Evolutionary conservation across 2,113 vertebrate genomes (phyloP).

Genomic region (Labrus mixtus): DNA sequence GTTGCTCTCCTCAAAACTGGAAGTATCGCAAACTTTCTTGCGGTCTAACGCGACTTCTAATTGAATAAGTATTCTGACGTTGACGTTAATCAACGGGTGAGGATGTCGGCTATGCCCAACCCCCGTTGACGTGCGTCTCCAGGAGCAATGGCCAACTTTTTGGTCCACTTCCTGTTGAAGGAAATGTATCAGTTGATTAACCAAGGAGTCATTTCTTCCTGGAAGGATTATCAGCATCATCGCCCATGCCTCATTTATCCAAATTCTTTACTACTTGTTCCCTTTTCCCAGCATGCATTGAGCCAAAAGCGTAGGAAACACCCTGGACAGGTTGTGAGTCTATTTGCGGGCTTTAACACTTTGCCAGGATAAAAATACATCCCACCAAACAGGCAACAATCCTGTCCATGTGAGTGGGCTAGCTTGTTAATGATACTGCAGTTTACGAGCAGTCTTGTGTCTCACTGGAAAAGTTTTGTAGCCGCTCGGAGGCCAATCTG

Average conservation of each 20-base stretch:
- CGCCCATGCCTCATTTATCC: constrained; percentile 17
- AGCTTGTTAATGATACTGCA: constrained; percentile 34
- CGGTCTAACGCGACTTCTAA: no score
- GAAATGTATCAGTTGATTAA: constrained; percentile 25
- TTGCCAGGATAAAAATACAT: constrained; percentile 42
- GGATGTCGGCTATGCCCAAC: no score
- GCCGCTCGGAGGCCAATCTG: constrained; percentile 31
- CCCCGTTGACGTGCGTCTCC: no score
- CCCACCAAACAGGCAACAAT: constrained; percentile 41
- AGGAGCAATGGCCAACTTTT: background rate
- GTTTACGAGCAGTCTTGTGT: constrained; percentile 58
- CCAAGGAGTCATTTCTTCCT: constrained; percentile 30
- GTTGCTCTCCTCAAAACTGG: no score
- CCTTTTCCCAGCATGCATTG: constrained; percentile 32
- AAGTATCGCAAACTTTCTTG: no score
- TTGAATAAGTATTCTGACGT: no score
- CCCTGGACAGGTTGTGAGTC: constrained; percentile 26
- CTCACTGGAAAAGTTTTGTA: constrained; percentile 64
- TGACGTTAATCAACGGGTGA: no score
- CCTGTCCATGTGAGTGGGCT: constrained; percentile 34
- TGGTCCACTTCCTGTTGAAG: constrained; percentile 2
- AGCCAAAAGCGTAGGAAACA: constrained; percentile 28
- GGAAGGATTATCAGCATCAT: constrained; percentile 9
- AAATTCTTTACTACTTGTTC: background rate
- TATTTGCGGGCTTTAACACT: background rate